These are phyloP conservation scores for Hedychridium roseum DNA, from an alignment of 2,888 invertebrate genomes.

Conservation along the genomic window DNA sequence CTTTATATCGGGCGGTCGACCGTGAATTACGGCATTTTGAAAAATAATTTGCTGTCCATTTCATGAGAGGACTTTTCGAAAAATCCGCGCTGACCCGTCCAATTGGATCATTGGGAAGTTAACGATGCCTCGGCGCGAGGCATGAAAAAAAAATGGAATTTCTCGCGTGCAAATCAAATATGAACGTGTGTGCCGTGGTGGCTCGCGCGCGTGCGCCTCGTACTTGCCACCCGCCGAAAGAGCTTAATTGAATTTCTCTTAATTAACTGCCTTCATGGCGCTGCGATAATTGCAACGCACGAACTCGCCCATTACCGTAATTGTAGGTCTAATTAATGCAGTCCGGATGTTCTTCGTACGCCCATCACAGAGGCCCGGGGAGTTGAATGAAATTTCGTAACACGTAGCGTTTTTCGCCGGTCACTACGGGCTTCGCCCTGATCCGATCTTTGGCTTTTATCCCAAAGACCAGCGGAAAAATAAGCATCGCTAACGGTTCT, in stretches of 20 bases:
- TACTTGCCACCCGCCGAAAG: constrained; percentile 30
- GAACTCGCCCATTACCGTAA: constrained; percentile 47
- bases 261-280: constrained; percentile 44
- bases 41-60: too few relatives aligned
- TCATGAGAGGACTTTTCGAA: too few relatives aligned
- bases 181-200: constrained; percentile 11
- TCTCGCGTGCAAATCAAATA: constrained; percentile 13
- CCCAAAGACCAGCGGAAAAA: too few relatives aligned
- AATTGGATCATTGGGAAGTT: constrained; percentile 19
- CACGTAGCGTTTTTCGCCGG: too few relatives aligned
- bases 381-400: too few relatives aligned
- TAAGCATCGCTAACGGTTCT: too few relatives aligned
- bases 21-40: too few relatives aligned
- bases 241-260: constrained; percentile 49
- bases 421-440: too few relatives aligned
- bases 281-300: constrained; percentile 46
- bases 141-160: constrained; percentile 11
- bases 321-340: constrained; percentile 47
- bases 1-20: too few relatives aligned
- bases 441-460: too few relatives aligned
- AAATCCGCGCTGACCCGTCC: constrained; percentile 10
- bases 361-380: too few relatives aligned
- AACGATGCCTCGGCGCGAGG: constrained; percentile 3
- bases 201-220: constrained; percentile 7
- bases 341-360: constrained; percentile 25